Evolutionary conservation across 2,797 vertebrate genomes (phyloP), one percentile per base, ranked within the genome.

Genomic region (Selene dorsalis): DNA sequence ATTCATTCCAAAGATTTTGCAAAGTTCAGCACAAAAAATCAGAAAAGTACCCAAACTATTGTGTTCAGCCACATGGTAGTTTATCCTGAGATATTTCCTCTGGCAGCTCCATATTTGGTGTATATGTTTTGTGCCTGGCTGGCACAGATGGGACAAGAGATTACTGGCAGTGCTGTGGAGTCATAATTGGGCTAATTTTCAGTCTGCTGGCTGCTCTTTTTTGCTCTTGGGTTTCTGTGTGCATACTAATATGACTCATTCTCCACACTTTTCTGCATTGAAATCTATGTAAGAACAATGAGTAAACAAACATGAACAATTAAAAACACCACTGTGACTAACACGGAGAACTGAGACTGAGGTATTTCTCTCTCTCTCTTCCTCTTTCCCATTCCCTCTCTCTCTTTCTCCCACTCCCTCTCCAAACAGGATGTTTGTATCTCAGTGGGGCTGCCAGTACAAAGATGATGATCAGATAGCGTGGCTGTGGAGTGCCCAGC

Each of bases 401-500:
- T 30, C 26, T 74, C 66, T 69, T 17, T 53, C 66, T 66, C 43
- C 55, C 48, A 30, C 67, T 75, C 58, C 82, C 68, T 59, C 83
- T 87, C 69, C 88, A 93, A 94, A 95, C 94, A 95, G 94, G 94
- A 95, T 94, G 94, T 95, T 93, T 93, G 92, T 88, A 89, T 92
- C 91, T 91, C 90, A 84, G 69, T 13, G 74, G 90, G 86, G 77
- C 83, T 35, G 82, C 80, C 87, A 90, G 86, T 79, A 83, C 82
- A 92, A 85, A 88, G 82, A 86, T 88, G 93, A 94, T 94, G 85
- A 88, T 85, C 90, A 88, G 95, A 94, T 95, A 95, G 83, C 53
- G 52, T 67, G 76, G 81, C 75, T 55, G 68, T 76, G 77, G 81
- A 88, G 88, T 72, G 76, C 77, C 85, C 86, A 68, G 88, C 85